Percentiles rank a stretch among this genome's conserved stretches.
phyloP scores from a whole-genome alignment of 1,140 invertebrate genomes.

The Lordiphosa clarofinis region DNA sequence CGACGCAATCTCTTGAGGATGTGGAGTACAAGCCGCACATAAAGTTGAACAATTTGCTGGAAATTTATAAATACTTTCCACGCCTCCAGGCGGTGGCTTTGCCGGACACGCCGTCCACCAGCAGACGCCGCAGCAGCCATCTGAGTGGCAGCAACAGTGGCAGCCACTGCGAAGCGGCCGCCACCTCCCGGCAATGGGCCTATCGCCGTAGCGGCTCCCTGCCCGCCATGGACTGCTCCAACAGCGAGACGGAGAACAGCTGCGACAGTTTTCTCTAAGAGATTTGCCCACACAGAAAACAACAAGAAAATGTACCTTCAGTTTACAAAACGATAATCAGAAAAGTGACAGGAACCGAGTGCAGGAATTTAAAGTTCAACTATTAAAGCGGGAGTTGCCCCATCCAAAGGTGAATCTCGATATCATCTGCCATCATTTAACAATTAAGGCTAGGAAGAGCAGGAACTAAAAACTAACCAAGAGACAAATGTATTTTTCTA shows the following conservation, averaged over 20 bases:
- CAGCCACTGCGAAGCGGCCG: constrained; percentile 16
- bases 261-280: constrained; percentile 69
- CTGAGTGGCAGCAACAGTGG: constrained; percentile 30
- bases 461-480: constrained; percentile 8
- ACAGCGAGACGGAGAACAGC: constrained; percentile 74
- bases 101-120: constrained; percentile 11
- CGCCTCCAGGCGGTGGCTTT: constrained; percentile 32
- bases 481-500: constrained; percentile 58
- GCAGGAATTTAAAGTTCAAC: constrained; percentile 62
- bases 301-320: constrained; percentile 69
- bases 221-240: constrained; percentile 70
- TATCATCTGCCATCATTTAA: constrained; percentile 58
- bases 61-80: constrained; percentile 74
- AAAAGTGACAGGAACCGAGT: constrained; percentile 25
- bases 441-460: constrained; percentile 30
- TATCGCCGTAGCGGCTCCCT: constrained; percentile 66
- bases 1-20: constrained; percentile 51
- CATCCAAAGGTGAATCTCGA: constrained; percentile 49
- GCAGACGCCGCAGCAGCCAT: constrained; percentile 56
- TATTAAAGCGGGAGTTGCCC: constrained; percentile 17
- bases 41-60: constrained; percentile 63
- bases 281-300: neutral
- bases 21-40: constrained; percentile 62
- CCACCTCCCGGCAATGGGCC: constrained; percentile 17
- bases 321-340: constrained; percentile 64